phyloP scores from a whole-genome alignment of 2,888 invertebrate species.

The Alitta virens region DNA sequence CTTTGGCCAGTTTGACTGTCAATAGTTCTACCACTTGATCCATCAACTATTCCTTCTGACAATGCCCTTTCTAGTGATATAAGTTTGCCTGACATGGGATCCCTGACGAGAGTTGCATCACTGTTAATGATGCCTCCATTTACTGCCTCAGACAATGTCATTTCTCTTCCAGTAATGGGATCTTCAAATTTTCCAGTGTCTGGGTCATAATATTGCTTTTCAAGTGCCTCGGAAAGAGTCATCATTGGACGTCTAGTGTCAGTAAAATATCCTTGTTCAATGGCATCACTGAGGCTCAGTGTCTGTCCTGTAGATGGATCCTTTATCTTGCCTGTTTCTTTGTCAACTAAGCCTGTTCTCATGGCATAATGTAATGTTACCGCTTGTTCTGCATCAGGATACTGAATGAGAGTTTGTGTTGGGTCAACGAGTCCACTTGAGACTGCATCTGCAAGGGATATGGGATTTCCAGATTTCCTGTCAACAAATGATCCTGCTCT shows the following conservation, averaged over 20 bases:
- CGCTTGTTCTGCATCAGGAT: neutral
- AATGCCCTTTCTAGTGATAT: conserved; percentile 24
- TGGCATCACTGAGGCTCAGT: conserved; percentile 71
- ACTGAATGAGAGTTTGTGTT: conserved; percentile 15
- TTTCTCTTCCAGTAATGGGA: conserved; percentile 70
- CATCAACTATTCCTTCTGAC: conserved; percentile 20
- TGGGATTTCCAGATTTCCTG: conserved; percentile 74
- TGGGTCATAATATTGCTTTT: conserved; percentile 63
- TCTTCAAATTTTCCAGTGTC: conserved; percentile 72
- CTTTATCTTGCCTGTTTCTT: conserved; percentile 4
- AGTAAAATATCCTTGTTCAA: conserved; percentile 68
- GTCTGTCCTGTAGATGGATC: conserved; percentile 42
- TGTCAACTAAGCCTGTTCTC: conserved; percentile 6
- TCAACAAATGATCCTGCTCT: conserved; percentile 75
- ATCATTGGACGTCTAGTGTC: conserved; percentile 56
- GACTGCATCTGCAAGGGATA: conserved; percentile 65
- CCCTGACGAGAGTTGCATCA: conserved; percentile 60
- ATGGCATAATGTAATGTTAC: conserved; percentile 61
- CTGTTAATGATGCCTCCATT: conserved; percentile 72
- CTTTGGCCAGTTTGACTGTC: neutral
- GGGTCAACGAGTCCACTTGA: conserved; percentile 36
- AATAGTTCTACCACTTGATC: neutral
- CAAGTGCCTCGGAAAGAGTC: neutral
- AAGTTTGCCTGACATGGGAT: conserved; percentile 73
- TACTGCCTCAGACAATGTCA: conserved; percentile 18